Evolutionary conservation across 2,113 vertebrate species (phyloP), one percentile per base, ranked within the genome.

Genomic region (Myiozetetes cayanensis): DNA sequence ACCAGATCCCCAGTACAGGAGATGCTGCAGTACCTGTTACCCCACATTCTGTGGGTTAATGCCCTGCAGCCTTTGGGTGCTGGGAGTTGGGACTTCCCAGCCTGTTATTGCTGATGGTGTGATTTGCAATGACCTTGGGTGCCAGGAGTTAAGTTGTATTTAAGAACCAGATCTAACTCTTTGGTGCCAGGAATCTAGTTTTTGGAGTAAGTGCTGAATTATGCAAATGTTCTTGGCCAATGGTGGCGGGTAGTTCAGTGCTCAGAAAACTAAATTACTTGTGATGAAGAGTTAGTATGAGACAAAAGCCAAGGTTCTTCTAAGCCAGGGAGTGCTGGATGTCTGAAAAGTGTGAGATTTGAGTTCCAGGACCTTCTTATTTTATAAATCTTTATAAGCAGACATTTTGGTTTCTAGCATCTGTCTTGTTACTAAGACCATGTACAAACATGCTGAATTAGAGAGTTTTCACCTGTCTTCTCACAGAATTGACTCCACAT

Each of bases 401-500:
- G 83, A 86, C 58, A 73, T 95, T 89, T 78, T 52, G 83, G 61
- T 4, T 74, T 93, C 22, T 90, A 85, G 94, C 93, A 73, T 96
- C 96, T 96, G 93, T 97, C 96, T 97, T 96, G 92, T 94, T 93
- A 46, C 92, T 84, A 63, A 89, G 92, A 56, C 86, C 84, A 22
- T 2, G 5, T 93, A 88, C 72, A 52, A 96, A 94, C 87, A 87
- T 97, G 96, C 91, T 96, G 96, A 97, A 97, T 96, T 91, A 95
- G 81, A 96, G 93, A 96, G 96, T 96, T 73, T 94, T 96, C 92
- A 93, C 78, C 56, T 87, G 80, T 74, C 98, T 97, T 97, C 97
- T 98, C 98, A 98, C 98, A 97, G 96, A 80, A 95, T 95, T 97
- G 92, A 97, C 90, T 96, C 96, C 96, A 84, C 91, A 66, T 91